Evolutionary conservation across 37 sponge, comb jelly and placozoan species (phyloP), one percentile per base, ranked within the genome.

Genomic region (Hexactinellida sp.): DNA sequence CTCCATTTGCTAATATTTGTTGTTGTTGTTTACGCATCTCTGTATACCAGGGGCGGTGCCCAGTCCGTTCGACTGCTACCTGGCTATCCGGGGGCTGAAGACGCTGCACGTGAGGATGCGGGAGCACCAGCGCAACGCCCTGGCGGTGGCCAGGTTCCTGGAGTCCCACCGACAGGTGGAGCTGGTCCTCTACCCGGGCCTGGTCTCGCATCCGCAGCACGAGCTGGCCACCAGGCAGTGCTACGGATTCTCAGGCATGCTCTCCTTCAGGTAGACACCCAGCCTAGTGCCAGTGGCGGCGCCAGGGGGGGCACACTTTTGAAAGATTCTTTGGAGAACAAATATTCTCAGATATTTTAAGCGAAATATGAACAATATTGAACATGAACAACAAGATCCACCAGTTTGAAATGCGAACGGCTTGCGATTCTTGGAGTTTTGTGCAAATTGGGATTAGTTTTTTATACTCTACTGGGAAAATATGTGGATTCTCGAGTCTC

Each of bases 191-290:
- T 96, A 96, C 83, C 94, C 94, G 38, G 97, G 99, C 0, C 92
- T 95, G 9, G 90, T 94, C 21, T 92, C 94, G 28, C 99, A 98
- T 52, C 99, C 99, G 36, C 92, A 95, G 82, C 93, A 98, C 83
- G 93, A 98, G 85, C 83, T 95, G 85, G 89, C 90, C 38, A 93
- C 91, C 86, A 89, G 55, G 47, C 95, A 92, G 90, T 88, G 89
- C 83, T 95, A 90, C 51, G 99, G 99, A 25, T 95, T 91, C 88
- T 85, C 94, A 54, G 99, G 99, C 0, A 98, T 98, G 99, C 88
- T 95, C 54, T 90, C 94, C 37, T 95, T 95, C 82, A 86, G 82
- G 76, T 63, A 28, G 3, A 23, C 13, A 41, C 10, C 13, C n/a
- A n/a, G n/a, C n/a, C n/a, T n/a, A n/a, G n/a, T n/a, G n/a, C n/a